These are phyloP conservation scores for Arvicanthis niloticus DNA, from an alignment of 2,113 vertebrate species.

Conservation along the genomic window DNA sequence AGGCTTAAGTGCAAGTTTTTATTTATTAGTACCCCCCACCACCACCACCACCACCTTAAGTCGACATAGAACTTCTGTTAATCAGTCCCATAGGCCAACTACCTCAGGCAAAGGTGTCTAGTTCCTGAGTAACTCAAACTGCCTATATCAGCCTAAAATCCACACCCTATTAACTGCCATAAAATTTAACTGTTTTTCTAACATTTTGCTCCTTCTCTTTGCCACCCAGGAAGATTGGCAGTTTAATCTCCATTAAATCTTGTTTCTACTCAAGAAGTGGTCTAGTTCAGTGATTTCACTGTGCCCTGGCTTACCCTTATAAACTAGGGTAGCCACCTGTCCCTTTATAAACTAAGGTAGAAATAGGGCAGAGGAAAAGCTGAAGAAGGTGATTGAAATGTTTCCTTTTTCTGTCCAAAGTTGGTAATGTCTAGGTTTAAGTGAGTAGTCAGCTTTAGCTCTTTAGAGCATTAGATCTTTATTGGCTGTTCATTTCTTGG, in stretches of 20 bases:
- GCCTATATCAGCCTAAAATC: neutral
- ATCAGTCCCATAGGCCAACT: no score
- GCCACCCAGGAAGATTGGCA: neutral
- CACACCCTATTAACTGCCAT: neutral
- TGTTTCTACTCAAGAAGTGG: neutral
- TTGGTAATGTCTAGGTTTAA: neutral
- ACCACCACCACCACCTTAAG: no score
- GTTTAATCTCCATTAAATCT: neutral
- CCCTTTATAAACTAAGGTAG: neutral
- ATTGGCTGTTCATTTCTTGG: no score
- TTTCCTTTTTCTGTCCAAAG: neutral
- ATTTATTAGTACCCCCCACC: no score
- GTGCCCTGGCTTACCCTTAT: neutral
- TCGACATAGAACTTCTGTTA: no score
- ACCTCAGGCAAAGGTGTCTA: neutral
- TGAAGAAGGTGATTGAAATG: neutral
- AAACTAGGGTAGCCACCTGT: neutral
- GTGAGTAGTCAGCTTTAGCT: neutral
- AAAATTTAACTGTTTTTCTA: neutral
- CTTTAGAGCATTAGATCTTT: neutral
- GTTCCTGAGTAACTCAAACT: neutral
- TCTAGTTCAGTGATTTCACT: neutral
- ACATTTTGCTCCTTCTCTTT: neutral
- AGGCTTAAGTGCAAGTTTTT: no score
- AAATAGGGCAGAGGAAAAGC: neutral